Evolutionary conservation across 1,140 invertebrate genomes (phyloP).

Genomic region (Helicoverpa zea): DNA sequence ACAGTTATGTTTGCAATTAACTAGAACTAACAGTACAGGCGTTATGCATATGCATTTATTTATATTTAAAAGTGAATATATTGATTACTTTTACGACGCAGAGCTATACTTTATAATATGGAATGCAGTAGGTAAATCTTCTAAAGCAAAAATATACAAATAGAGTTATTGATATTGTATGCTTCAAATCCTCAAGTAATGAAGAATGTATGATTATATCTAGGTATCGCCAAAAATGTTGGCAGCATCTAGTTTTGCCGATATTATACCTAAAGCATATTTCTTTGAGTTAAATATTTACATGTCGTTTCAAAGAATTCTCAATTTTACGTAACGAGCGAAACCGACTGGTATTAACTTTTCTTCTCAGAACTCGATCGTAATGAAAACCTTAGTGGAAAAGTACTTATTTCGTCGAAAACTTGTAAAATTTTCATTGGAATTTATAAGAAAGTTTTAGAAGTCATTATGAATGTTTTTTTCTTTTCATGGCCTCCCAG

Average conservation of each 20-base stretch:
- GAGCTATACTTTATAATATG: no score
- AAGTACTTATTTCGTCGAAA: conserved; percentile 10
- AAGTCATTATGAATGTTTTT: not conserved
- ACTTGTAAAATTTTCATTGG: conserved; percentile 7
- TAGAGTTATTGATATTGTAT: no score
- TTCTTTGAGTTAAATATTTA: no score
- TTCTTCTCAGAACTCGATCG: conserved; percentile 14
- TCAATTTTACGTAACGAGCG: conserved; percentile 13
- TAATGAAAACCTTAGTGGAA: conserved; percentile 26
- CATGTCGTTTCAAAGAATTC: not conserved
- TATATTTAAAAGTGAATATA: conserved; percentile 13
- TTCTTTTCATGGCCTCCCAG: not conserved
- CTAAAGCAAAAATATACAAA: no score
- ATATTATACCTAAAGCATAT: no score
- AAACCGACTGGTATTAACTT: conserved; percentile 23
- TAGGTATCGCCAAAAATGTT: no score
- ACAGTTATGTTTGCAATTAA: conserved; percentile 30
- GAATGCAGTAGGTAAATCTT: no score
- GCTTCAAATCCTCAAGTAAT: no score
- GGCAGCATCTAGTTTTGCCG: no score
- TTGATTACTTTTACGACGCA: not conserved
- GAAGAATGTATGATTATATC: no score
- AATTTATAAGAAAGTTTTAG: not conserved
- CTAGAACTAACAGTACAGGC: conserved; percentile 5
- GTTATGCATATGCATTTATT: not conserved